Conservation (phyloP, 2,888 invertebrate genomes). For the Colletes collaris region DNA sequence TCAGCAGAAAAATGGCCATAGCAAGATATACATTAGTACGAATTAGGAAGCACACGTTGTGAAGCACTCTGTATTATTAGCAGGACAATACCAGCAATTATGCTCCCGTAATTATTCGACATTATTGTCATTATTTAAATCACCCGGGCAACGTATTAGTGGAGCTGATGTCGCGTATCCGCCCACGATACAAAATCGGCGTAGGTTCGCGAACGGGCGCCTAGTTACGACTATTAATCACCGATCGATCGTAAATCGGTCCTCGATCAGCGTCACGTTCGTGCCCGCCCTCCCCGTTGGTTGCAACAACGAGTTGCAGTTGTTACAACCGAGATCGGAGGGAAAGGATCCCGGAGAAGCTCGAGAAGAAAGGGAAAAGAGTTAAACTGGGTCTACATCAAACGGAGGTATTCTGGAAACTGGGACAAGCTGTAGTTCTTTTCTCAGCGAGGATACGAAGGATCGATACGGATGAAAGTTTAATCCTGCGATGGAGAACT, state of each 20-base stretch:
- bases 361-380: no score
- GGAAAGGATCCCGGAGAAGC: no score
- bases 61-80: conserved; percentile 30
- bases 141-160: not conserved
- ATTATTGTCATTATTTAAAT: conserved; percentile 56
- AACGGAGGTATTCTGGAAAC: no score
- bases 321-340: not conserved
- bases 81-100: conserved; percentile 46
- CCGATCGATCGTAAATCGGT: conserved; percentile 52
- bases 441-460: no score
- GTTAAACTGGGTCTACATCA: no score
- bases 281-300: conserved; percentile 23
- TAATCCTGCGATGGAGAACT: no score
- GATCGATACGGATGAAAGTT: no score
- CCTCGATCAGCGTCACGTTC: conserved; percentile 55
- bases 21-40: no score
- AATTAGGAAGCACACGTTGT: conserved; percentile 16
- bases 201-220: conserved; percentile 10
- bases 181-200: not conserved
- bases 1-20: no score
- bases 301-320: conserved; percentile 46
- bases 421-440: no score
- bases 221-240: conserved; percentile 50
- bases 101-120: conserved; percentile 42
- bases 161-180: no score